phyloP scores from a whole-genome alignment of 2,888 invertebrate genomes.

The Halictus ligatus region DNA sequence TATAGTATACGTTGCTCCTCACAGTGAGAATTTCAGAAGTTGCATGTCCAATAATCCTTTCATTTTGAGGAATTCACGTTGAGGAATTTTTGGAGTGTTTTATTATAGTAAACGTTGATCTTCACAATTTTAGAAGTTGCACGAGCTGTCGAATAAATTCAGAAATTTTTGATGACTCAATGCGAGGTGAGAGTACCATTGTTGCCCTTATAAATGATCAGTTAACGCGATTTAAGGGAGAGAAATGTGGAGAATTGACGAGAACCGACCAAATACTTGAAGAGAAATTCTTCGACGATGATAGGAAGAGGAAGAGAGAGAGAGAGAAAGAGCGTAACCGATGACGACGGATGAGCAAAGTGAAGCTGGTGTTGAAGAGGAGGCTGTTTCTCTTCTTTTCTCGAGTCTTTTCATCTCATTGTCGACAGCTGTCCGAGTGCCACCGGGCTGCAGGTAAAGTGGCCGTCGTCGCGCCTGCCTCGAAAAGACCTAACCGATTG shows the following conservation, averaged over 20 bases:
- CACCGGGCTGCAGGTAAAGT: slow-evolving; percentile 67
- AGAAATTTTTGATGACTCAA: no score
- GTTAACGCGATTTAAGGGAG: background rate
- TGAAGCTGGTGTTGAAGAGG: background rate
- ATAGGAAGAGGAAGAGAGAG: background rate
- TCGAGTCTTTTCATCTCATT: slow-evolving; percentile 65
- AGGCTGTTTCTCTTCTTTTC: slow-evolving; percentile 47
- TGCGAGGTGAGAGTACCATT: background rate
- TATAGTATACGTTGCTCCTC: no score
- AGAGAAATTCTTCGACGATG: slow-evolving; percentile 49
- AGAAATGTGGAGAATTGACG: background rate
- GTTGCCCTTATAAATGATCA: background rate
- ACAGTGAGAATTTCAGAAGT: no score
- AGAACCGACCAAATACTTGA: slow-evolving; percentile 14
- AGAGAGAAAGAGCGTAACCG: slow-evolving; percentile 62
- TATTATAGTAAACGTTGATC: no score
- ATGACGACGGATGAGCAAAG: slow-evolving; percentile 65
- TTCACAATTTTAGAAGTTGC: no score
- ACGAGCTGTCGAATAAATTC: no score
- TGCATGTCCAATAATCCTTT: no score
- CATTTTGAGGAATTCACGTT: no score
- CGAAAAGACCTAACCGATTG: slow-evolving; percentile 79
- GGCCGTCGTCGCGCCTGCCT: slow-evolving; percentile 68
- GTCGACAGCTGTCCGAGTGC: slow-evolving; percentile 64
- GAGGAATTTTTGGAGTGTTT: no score